These are phyloP conservation scores for Catocala fraxini DNA, from an alignment of 2,888 invertebrate genomes.

Conservation along the genomic window DNA sequence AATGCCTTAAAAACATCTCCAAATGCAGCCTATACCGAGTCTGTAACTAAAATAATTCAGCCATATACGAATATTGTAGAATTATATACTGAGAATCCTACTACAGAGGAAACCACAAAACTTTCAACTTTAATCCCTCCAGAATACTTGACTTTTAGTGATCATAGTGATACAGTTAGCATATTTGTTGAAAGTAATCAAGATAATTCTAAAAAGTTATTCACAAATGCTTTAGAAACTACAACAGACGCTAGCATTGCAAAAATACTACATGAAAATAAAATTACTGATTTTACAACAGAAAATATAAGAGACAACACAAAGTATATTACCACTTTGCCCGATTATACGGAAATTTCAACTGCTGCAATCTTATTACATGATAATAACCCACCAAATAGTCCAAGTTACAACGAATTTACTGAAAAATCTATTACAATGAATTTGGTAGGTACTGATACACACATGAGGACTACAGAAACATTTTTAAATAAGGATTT, in stretches of 20 bases:
- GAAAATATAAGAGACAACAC: no score
- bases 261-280: no score
- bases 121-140: background rate
- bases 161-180: no score
- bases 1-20: background rate
- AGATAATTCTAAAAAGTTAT: background rate
- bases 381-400: no score
- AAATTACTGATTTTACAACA: no score
- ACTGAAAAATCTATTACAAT: no score
- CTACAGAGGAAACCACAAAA: background rate
- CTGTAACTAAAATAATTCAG: background rate
- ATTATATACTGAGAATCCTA: background rate
- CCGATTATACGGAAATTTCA: no score
- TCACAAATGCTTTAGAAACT: background rate
- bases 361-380: no score
- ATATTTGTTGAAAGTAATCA: no score
- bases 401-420: no score
- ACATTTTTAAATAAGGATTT: background rate
- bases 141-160: background rate
- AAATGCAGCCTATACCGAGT: background rate
- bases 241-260: background rate
- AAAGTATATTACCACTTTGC: no score
- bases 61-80: background rate
- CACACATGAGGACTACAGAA: background rate
- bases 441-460: no score